Base-by-base conservation (phyloP, 2,888 invertebrate genomes). In the Apamea crenata region DNA sequence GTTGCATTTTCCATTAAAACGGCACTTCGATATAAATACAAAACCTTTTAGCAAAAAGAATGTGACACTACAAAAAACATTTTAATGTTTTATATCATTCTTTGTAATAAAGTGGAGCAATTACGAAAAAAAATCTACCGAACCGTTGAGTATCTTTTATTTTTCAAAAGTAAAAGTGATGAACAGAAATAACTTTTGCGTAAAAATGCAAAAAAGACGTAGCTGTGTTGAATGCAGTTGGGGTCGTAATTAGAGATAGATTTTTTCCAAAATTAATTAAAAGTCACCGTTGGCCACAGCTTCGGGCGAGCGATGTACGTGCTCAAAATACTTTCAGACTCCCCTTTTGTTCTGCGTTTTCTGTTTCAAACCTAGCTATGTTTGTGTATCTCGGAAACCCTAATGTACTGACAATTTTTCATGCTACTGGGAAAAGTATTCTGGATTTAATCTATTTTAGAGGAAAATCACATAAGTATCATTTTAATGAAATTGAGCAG, bases 231-330 rank as follows among this genome's bases (percentile, higher is more conserved):
- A 92, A 88, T 89, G 91, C 88, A 78, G 81, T 92, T 91, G 80
- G 89, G 86, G 89, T 77, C 91, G 92, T 93, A 91, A 93, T 94
- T 93, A 94, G 90, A 89, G 90, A 91, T 91, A 90, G 92, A 91
- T 91, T 93, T 95, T 83, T 95, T 95, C 91, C 89, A 91, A 93
- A 95, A 96, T 94, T 96, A 94, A 95, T 95, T 95, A 95, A 95
- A 95, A 95, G 93, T 94, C 93, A 91, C 92, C 91, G 89, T 91
- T 87, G 88, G 87, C 90, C 87, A 85, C 90, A 89, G 91, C 89
- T 82, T 87, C 90, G 90, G 91, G 90, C 90, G 89, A 89, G 88
- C 91, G 90, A 89, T 88, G 94, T 91, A 95, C 96, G 96, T 96
- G 96, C 94, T 94, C 93, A 94, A 96, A 96, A 96, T 95, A 95